Conservation (phyloP, 2,888 invertebrate species). For the Ctenicera cuprea region DNA sequence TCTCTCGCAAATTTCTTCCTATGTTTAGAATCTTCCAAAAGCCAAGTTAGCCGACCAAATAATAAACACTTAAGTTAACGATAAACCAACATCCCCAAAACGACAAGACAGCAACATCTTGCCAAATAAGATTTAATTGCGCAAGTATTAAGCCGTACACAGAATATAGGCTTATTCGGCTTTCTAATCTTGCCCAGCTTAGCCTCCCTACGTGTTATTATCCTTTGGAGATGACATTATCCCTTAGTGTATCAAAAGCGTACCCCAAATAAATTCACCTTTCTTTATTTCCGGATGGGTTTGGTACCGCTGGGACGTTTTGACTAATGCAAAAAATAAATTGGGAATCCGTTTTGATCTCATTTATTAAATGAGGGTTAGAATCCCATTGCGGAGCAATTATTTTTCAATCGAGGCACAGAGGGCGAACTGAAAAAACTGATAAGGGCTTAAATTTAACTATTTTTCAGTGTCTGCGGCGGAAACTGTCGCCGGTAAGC, state of each 20-base stretch:
- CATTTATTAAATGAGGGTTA: constrained; percentile 8
- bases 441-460: constrained; percentile 32
- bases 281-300: background rate
- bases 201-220: constrained; percentile 29
- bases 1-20: constrained; percentile 22
- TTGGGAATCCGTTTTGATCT: background rate
- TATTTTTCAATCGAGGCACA: constrained; percentile 28
- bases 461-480: constrained; percentile 52
- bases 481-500: constrained; percentile 58
- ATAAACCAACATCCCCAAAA: constrained; percentile 46
- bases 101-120: constrained; percentile 43
- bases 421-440: constrained; percentile 5
- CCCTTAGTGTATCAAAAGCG: constrained; percentile 1
- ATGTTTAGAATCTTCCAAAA: constrained; percentile 28
- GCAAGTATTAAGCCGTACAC: constrained; percentile 33
- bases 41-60: constrained; percentile 36
- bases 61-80: constrained; percentile 46
- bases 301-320: background rate
- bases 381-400: constrained; percentile 12
- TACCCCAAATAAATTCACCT: background rate
- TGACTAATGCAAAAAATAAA: constrained; percentile 6
- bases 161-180: constrained; percentile 36
- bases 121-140: constrained; percentile 47
- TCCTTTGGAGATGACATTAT: background rate
- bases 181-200: constrained; percentile 31